Base-by-base conservation (phyloP, 1,140 invertebrate genomes). In the Aphaenogaster ashmeadi region DNA sequence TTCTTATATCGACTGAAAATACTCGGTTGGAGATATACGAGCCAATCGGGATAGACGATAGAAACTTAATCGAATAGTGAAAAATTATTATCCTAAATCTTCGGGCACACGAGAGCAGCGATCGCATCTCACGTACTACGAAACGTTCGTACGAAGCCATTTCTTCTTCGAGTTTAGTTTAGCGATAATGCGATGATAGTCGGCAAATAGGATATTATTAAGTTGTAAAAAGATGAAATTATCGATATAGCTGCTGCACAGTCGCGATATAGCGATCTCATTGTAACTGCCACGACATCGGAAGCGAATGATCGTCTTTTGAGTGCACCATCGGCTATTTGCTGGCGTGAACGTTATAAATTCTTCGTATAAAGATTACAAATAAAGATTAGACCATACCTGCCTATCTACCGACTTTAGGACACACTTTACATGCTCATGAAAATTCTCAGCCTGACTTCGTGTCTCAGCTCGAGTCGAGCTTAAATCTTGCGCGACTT, bases 21-120 rank as follows among this genome's bases (percentile, higher is more conserved):
- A 84, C 69, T 75, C 54, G 80, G 13, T 33, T 44, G 27, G 52
- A 84, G 67, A 74, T 84, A 75, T 84, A 84, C 80, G 80, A 84
- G 80, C 80, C 80, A 84, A 75, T 84, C 80, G 80, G 36, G 54
- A 84, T 74, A 84, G 80, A 84, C 80, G 80, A 84, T 84, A 75
- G 80, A 84, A 84, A 84, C 69, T 84, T 84, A 84, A 84, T 84
- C 80, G 80, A 74, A 84, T 84, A 84, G 80, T 60, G 69, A 84
- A 75, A 84, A 84, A 84, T 84, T 84, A 84, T 84, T 84, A 84
- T 74, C 80, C 69, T 84, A 84, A 84, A 84, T 84, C 80, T 84
- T 50, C 27, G 44, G 41, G 13, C 27, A 15, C 50, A 9, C 38
- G 52, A 54, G 50, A 54, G 50, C 33, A 15, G n/a, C 21, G 47